These are phyloP conservation scores for Turdus rufiventris DNA, from an alignment of 2,113 vertebrate species.

Conservation along the genomic window DNA sequence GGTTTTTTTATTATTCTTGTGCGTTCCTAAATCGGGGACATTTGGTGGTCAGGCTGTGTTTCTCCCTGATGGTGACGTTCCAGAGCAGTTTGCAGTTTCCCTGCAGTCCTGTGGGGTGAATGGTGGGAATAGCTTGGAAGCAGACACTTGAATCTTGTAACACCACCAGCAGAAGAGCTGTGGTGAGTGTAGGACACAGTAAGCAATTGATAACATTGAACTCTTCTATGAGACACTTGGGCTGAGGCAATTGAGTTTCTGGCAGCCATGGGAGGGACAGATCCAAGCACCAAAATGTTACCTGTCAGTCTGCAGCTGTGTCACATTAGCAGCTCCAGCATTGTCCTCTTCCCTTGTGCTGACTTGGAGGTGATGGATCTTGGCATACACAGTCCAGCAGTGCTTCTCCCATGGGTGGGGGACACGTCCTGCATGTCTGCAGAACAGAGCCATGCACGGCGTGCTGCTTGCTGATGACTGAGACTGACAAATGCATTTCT, in stretches of 20 bases:
- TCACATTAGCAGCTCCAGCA: neutral
- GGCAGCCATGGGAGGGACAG: neutral
- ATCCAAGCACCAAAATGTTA: neutral
- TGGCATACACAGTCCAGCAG: neutral
- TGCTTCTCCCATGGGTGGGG: neutral
- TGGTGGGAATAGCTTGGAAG: neutral
- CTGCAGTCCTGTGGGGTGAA: neutral
- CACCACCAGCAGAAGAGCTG: neutral
- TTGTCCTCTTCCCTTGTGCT: neutral
- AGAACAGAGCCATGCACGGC: rapidly evolving
- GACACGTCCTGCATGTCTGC: neutral
- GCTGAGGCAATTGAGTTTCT: neutral
- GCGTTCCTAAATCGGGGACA: neutral
- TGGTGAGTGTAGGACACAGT: neutral
- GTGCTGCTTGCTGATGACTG: neutral
- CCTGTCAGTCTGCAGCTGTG: neutral
- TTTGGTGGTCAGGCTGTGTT: neutral
- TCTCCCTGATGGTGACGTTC: neutral
- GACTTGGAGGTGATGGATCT: neutral
- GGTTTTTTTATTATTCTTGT: neutral
- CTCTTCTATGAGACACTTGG: neutral
- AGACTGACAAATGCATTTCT: neutral
- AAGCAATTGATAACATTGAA: neutral
- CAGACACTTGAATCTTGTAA: neutral
- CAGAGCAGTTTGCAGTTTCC: neutral